phyloP scores from a whole-genome alignment of 2,113 vertebrate species.

The Sinocyclocheilus rhinocerous region DNA sequence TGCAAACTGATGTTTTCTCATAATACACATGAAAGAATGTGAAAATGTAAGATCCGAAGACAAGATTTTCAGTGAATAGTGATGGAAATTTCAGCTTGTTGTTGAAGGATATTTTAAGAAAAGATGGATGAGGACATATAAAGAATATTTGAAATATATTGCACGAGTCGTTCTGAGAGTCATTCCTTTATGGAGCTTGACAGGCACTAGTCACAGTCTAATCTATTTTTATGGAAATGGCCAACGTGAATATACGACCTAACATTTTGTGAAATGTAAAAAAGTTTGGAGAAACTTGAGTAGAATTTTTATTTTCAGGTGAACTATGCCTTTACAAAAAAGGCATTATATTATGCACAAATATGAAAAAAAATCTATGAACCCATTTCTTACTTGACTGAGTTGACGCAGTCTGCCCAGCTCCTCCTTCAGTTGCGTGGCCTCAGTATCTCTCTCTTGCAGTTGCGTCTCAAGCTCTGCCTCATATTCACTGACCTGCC shows the following conservation, averaged over 20 bases:
- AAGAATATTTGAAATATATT: too few species aligned
- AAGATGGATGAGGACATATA: too few species aligned
- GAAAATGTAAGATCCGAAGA: too few species aligned
- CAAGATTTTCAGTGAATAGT: too few species aligned
- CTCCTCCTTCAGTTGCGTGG: conserved; percentile 77
- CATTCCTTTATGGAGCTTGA: not conserved
- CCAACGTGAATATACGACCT: not conserved
- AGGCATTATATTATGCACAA: not conserved
- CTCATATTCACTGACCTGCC: conserved; percentile 70
- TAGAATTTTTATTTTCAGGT: not conserved
- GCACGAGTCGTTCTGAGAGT: too few species aligned
- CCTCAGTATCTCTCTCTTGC: conserved; percentile 72
- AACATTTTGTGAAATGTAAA: not conserved
- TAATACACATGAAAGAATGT: too few species aligned
- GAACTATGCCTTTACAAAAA: not conserved
- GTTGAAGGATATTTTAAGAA: too few species aligned
- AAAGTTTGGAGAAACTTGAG: not conserved
- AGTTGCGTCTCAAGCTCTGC: conserved; percentile 78
- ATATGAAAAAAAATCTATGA: not conserved
- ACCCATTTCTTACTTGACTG: conserved; percentile 69
- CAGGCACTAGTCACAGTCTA: not conserved
- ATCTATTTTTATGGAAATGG: not conserved
- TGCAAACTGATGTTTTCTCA: too few species aligned
- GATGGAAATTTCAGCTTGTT: too few species aligned
- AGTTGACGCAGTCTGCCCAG: conserved; percentile 69